These are phyloP conservation scores for Andrena flavipes DNA, from an alignment of 2,888 invertebrate genomes.

Conservation along the genomic window DNA sequence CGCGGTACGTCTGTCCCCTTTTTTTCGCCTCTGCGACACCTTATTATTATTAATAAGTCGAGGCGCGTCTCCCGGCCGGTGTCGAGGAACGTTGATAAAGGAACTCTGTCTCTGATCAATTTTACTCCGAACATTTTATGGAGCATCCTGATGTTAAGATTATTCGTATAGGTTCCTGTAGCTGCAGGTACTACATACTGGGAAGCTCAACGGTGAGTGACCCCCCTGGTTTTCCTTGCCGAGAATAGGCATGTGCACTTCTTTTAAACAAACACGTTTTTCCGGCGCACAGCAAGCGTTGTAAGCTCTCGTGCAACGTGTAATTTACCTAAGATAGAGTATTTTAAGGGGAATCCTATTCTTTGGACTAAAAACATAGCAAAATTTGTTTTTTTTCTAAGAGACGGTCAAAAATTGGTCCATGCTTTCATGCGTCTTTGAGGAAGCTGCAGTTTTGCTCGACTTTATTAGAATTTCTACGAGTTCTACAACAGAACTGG, in stretches of 20 bases:
- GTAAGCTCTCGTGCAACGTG: neutral
- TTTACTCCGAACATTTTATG: neutral
- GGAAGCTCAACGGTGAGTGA: neutral
- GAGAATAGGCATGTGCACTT: neutral
- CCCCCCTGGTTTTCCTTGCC: neutral
- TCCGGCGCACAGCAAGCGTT: neutral
- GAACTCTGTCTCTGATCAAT: slow-evolving; percentile 15
- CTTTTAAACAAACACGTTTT: neutral
- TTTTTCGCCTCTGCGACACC: slow-evolving; percentile 15
- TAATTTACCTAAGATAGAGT: no score
- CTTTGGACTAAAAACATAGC: no score
- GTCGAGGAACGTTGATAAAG: slow-evolving; percentile 7
- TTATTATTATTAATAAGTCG: slow-evolving; percentile 60
- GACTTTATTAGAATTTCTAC: no score
- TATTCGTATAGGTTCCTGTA: neutral
- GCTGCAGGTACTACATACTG: neutral
- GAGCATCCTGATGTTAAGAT: neutral
- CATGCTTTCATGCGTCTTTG: no score
- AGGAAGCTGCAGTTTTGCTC: no score
- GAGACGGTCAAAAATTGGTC: no score
- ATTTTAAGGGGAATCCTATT: no score
- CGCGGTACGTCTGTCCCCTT: neutral
- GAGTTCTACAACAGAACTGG: no score
- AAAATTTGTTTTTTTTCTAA: no score
- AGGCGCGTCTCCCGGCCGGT: neutral